Percentiles rank a stretch among this genome's conserved stretches.
Conservation (phyloP, 2,888 invertebrate genomes). For the Pterostichus niger region DNA sequence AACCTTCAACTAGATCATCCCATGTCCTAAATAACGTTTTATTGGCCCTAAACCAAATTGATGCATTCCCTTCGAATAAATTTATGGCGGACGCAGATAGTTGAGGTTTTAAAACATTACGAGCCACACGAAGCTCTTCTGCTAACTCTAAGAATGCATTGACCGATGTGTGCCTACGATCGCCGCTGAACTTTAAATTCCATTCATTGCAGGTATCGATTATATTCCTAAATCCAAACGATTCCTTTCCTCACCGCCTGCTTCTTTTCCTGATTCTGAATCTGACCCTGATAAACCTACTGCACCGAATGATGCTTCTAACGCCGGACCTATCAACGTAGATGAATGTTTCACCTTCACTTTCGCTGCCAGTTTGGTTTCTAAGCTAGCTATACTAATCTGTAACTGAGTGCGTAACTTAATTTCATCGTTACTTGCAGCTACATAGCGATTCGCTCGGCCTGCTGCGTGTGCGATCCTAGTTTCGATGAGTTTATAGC, state of each 20-base stretch:
- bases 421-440: background rate
- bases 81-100: background rate
- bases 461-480: conserved; percentile 12
- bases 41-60: conserved; percentile 40
- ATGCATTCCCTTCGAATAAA: conserved; percentile 23
- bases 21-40: background rate
- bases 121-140: background rate
- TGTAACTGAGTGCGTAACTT: background rate
- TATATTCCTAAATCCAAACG: background rate
- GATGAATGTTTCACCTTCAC: conserved; percentile 2
- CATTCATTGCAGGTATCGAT: background rate
- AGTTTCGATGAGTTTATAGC: background rate
- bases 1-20: conserved; percentile 10
- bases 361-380: background rate
- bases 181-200: conserved; percentile 18
- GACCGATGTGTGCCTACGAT: background rate
- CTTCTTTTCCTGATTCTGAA: background rate
- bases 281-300: background rate
- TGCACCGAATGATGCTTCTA: background rate
- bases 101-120: conserved; percentile 1
- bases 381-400: background rate
- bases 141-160: background rate
- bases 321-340: too few relatives aligned
- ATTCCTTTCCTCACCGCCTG: background rate
- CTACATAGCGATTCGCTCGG: background rate